phyloP scores from a whole-genome alignment of 1,140 invertebrate genomes.

The Scylla paramamosain region DNA sequence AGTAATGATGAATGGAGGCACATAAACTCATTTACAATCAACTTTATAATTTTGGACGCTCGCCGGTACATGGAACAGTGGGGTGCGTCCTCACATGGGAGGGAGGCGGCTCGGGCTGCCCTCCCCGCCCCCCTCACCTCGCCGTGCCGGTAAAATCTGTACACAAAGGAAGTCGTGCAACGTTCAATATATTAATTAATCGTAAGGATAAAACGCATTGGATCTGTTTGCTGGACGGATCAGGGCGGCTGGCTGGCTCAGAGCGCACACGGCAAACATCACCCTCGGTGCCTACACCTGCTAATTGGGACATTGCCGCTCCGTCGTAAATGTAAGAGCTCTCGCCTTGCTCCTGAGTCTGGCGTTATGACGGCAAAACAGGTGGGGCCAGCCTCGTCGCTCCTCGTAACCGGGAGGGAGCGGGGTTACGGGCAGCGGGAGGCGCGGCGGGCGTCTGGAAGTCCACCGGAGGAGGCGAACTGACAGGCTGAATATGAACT shows the following conservation, averaged over 20 bases:
- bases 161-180: constrained; percentile 5
- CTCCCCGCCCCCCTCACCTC: not conserved
- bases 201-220: not conserved
- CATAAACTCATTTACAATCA: not conserved
- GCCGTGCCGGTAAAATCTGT: not conserved
- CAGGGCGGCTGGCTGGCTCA: not conserved
- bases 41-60: not conserved
- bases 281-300: constrained; percentile 35
- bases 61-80: not conserved
- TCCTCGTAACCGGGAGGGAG: not conserved
- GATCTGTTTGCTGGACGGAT: constrained; percentile 13
- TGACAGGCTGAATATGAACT: not conserved
- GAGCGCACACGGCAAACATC: constrained; percentile 14
- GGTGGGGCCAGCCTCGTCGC: constrained; percentile 16
- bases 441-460: not conserved
- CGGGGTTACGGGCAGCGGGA: not conserved
- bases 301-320: constrained; percentile 40
- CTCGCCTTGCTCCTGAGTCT: constrained; percentile 25
- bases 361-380: constrained; percentile 30
- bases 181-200: constrained; percentile 34
- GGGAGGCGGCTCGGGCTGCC: not conserved
- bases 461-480: not conserved
- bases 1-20: not conserved
- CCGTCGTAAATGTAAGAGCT: constrained; percentile 48
- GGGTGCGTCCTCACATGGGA: too few species aligned